Evolutionary conservation across 1,140 invertebrate species (phyloP), one percentile per base, ranked within the genome.

Genomic region (Ostrea edulis): DNA sequence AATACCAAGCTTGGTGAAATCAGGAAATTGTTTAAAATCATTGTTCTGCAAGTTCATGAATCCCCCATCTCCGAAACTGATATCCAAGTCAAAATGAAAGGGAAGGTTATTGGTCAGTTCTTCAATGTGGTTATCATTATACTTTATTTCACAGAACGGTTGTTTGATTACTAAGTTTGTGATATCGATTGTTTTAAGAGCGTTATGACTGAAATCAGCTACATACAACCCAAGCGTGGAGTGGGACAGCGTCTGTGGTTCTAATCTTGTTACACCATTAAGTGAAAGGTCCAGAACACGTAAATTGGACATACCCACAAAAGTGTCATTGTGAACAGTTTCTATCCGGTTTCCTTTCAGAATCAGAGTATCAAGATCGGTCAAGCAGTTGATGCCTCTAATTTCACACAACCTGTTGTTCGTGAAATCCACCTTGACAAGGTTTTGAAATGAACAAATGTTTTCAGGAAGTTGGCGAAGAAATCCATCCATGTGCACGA

Each of bases 1-100:
- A 25, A 89, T n/a, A 25, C 89, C 89, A 12, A 89, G 52, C 22
- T 86, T 71, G n/a, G 68, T 52, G 71, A 86, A 89, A 68, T 89
- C 81, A 5, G 83, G 65, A 35, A 87, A 87, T 20, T 54, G 68
- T 2, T 44, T 62, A 84, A 89, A 87, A 2, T 17, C 9, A 29
- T 86, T 86, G 12, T 81, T 62, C n/a, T 51, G 29, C 5, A 89
- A 35, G 2, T 86, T 53, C 14, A 89, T 62, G 4, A 83, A 17
- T 44, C 89, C 89, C 4, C 89, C 89, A 9, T 54, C 17, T 12
- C 81, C 77, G 25, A 82, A 83, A 2, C 3, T 52, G n/a, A 54
- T 87, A 11, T 85, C 8, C 51, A n/a, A 5, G n/a, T 87, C 35
- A 0, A 86, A n/a, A 54, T 83, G 9, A 52, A 82, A 83, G 25